Base-by-base conservation (phyloP, 2,888 invertebrate species). In the Dicranocentrus wangi region DNA sequence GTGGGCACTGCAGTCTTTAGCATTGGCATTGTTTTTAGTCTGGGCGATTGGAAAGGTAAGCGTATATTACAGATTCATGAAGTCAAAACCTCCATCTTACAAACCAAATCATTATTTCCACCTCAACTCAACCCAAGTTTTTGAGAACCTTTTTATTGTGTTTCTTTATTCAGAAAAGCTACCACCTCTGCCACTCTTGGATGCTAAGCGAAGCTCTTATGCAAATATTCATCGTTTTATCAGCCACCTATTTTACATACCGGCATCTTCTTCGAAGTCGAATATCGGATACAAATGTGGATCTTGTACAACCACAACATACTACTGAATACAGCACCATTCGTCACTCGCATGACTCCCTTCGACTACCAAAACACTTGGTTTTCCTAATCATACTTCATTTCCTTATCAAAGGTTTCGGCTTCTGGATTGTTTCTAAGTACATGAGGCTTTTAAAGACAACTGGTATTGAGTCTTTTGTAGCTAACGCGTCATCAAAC, bases 381-480 rank as follows among this genome's bases (percentile, higher is more conserved):
- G 58, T 60, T 13, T 72, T 82, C 21, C 61, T 82, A 0, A 28
- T 72, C 2, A 63, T 78, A 1, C 68, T 82, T 15, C 82, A 82
- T 65, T 68, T 82, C 42, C 73, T 82, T 72, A 72, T 82, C 55
- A 82, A 82, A 42, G 63, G 72, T n/a, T 82, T 77, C 53, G 82
- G 77, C 19, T 69, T 82, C 39, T 82, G 77, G 71, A 72, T 82
- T 23, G 69, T 82, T 7, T 25, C 71, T 19, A 60, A 55, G 21
- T 77, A 71, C 69, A 77, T 82, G 82, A 77, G 60, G 28, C 68
- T 73, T 1, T 43, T 80, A 10, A 73, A 68, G 27, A 47, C 63
- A 15, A 55, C 25, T 10, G 15, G 19, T 47, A 32, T 60, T 2
- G 39, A 79, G 13, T 10, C 17, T n/a, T 43, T 42, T 32, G 21